These are phyloP conservation scores for Salarias fasciatus DNA, from an alignment of 2,797 vertebrate genomes.

Conservation along the genomic window DNA sequence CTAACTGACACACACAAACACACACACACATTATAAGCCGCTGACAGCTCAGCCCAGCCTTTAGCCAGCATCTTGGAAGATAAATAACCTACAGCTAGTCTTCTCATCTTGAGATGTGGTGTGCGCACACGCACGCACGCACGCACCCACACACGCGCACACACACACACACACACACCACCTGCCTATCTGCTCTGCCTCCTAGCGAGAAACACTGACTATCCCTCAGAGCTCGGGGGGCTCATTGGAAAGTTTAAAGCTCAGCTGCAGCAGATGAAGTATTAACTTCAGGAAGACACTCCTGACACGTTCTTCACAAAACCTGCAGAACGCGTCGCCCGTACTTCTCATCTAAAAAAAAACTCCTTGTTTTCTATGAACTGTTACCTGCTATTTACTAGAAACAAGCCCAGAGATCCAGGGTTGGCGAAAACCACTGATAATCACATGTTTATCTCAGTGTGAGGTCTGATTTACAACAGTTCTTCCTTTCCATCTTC, in stretches of 20 bases:
- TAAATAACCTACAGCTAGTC: conserved; percentile 65
- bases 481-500: no score
- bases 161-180: not conserved
- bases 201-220: conserved; percentile 33
- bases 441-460: not conserved
- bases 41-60: conserved; percentile 51
- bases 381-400: not conserved
- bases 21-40: conserved; percentile 7
- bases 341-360: conserved; percentile 6
- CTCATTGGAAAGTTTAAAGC: conserved; percentile 36
- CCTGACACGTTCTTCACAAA: conserved; percentile 16
- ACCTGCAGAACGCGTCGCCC: not conserved
- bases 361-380: not conserved
- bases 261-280: conserved; percentile 16
- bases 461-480: no score
- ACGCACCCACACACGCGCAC: not conserved
- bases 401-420: not conserved
- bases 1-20: conserved; percentile 19
- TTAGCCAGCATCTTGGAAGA: conserved; percentile 58
- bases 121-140: conserved; percentile 22
- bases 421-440: not conserved
- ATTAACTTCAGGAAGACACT: conserved; percentile 20
- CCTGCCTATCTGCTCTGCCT: conserved; percentile 53
- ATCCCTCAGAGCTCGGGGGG: not conserved
- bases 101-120: conserved; percentile 52